These are phyloP conservation scores for Halichondria panicea DNA, from an alignment of 37 sponge, comb jelly and placozoan species.

Conservation along the genomic window DNA sequence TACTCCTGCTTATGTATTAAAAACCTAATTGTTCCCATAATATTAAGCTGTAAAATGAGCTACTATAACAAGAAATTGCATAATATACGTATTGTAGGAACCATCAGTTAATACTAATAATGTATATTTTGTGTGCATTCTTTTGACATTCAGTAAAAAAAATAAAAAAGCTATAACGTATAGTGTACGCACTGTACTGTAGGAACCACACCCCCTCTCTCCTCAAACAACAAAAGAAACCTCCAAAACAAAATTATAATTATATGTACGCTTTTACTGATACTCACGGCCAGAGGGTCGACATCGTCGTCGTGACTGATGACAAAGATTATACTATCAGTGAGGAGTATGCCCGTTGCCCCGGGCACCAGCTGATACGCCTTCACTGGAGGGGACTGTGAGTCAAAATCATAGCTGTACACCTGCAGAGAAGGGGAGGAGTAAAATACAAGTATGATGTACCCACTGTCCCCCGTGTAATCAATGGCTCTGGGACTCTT, in stretches of 20 bases:
- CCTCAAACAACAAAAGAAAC: not conserved
- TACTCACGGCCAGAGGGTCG: constrained; percentile 23
- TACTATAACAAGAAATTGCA: too few relatives aligned
- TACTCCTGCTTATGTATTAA: too few relatives aligned
- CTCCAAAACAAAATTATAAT: not conserved
- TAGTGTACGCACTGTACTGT: too few relatives aligned
- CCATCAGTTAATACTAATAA: too few relatives aligned
- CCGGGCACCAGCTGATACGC: constrained; percentile 40
- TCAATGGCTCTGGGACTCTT: not conserved
- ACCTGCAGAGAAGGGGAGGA: constrained; percentile 19
- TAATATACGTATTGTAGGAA: too few relatives aligned
- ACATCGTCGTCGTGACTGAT: constrained; percentile 64
- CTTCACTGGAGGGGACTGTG: constrained; percentile 4
- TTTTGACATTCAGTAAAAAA: too few relatives aligned
- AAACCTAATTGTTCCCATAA: too few relatives aligned
- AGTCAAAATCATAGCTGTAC: constrained; percentile 59
- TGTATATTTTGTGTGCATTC: too few relatives aligned
- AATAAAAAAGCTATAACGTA: too few relatives aligned
- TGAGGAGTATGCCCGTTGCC: constrained; percentile 42
- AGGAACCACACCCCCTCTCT: too few relatives aligned
- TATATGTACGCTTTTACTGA: not conserved
- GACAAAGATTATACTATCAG: constrained; percentile 54
- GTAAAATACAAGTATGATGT: not conserved
- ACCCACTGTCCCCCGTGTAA: too few relatives aligned
- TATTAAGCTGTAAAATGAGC: too few relatives aligned